These are phyloP conservation scores for Pammene aurita DNA, from an alignment of 2,888 invertebrate genomes.

Conservation along the genomic window DNA sequence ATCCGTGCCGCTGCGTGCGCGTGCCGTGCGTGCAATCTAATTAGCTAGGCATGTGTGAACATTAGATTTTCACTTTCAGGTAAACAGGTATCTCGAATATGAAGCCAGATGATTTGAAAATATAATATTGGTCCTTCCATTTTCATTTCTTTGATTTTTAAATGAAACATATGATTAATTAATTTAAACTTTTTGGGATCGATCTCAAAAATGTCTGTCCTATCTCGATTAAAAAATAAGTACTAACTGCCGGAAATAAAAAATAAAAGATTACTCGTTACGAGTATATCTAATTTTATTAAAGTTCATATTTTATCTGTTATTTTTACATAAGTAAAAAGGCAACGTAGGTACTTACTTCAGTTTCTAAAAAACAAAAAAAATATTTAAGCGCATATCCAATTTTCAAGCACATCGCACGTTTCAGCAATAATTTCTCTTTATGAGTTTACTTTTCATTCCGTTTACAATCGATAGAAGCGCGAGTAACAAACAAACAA, in stretches of 20 bases:
- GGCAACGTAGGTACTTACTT: too few species aligned
- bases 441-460: constrained; percentile 60
- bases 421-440: constrained; percentile 48
- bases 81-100: constrained; percentile 46
- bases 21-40: constrained; percentile 54
- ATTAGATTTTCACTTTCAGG: constrained; percentile 76
- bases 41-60: constrained; percentile 57
- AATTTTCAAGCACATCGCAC: background rate
- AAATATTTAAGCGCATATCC: background rate
- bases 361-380: background rate
- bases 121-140: constrained; percentile 23
- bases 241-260: too few species aligned
- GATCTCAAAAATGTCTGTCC: background rate
- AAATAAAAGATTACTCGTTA: too few species aligned
- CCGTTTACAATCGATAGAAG: constrained; percentile 49
- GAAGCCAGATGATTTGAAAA: constrained; percentile 40
- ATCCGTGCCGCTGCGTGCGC: constrained; percentile 44
- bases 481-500: constrained; percentile 64
- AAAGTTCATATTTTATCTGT: too few species aligned
- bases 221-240: too few species aligned
- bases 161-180: background rate
- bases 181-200: background rate
- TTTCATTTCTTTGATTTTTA: constrained; percentile 4
- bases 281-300: too few species aligned
- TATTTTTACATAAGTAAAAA: too few species aligned